Evolutionary conservation across 2,113 vertebrate species (phyloP).

Genomic region (Anolis sagrei): DNA sequence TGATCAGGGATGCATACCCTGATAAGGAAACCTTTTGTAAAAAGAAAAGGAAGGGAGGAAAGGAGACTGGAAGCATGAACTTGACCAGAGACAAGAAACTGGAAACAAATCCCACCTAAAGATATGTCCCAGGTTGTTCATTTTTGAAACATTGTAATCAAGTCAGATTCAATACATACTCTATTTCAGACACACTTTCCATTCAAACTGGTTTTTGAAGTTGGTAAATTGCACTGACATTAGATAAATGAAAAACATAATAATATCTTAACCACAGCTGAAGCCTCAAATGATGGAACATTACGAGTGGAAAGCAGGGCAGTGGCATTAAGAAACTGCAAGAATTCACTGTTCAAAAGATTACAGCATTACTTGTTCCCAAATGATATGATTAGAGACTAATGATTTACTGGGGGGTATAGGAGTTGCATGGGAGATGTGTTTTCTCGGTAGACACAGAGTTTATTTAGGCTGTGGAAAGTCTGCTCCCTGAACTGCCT

Average conservation of each 20-base stretch:
- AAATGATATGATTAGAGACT: not conserved
- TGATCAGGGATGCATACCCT: not conserved
- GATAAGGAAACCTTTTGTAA: not conserved
- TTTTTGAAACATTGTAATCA: not conserved
- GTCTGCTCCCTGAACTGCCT: not conserved
- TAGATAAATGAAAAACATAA: conserved; percentile 10
- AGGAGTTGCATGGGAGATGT: not conserved
- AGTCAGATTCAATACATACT: conserved; percentile 23
- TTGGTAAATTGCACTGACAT: conserved; percentile 31
- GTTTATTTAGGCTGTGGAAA: conserved; percentile 36
- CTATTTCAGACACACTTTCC: conserved; percentile 24
- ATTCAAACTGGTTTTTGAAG: conserved; percentile 26
- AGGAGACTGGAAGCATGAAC: too few relatives aligned
- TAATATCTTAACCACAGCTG: not conserved
- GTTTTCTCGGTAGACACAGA: conserved; percentile 23
- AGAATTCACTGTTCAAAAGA: not conserved
- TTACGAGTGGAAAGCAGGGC: not conserved
- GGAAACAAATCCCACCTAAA: not conserved
- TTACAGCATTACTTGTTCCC: not conserved
- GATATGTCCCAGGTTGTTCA: not conserved
- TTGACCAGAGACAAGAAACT: not conserved
- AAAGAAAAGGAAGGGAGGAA: too few relatives aligned
- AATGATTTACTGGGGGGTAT: conserved; percentile 27
- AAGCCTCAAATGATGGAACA: not conserved
- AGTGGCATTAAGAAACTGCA: not conserved